Base-by-base conservation (phyloP, 2,113 vertebrate species). In the Dipodomys spectabilis region DNA sequence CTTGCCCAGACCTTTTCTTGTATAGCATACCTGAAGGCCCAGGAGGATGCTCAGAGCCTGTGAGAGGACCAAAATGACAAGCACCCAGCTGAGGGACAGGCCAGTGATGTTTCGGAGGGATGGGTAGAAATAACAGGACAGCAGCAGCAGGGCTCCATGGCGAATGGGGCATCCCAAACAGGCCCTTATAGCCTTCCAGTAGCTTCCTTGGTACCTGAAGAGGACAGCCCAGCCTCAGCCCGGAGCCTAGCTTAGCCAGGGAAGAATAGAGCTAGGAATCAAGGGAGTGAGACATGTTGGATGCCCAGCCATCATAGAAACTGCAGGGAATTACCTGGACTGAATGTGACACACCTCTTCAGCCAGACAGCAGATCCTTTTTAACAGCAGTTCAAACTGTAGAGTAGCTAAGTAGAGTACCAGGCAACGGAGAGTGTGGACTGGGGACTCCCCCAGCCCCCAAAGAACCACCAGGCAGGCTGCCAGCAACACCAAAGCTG, bases 331-430 rank as follows among this genome's bases (percentile, higher is more conserved):
- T 97, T 77, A 98, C 98, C 98, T 98, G 97, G 98, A 90, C 0
- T 92, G 96, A 2, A 98, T 5, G 25, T 98, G 98, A 74, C 69
- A 64, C 44, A 97, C 91, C 90, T 98, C 98, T 90, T 98, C 97
- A 0, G 72, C 95, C 93, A 98, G 90, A 88, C 5, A 88, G 92
- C 97, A 98, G 81, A 9, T 0, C 25, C 92, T 77, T 60, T 96
- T 98, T 39, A 98, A 81, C 82, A 98, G 88, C 1, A 20, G 73
- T 44, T 94, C 95, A 4, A 97, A 45, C 88, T 98, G 96, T 95
- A 96, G 49, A 13, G 91, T 93, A 39, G 64, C 12, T 0, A 97
- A 53, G 69, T 98, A 90, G 92, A 35, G 4, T 30, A 64, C 25
- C 88, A 98, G 57, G 49, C 8, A n/a, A 25, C 0, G 74, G 32